A percentile compares a stretch with the other conserved stretches of the same genome.
phyloP scores from a whole-genome alignment of 2,797 vertebrate genomes.

The Chanos chanos region DNA sequence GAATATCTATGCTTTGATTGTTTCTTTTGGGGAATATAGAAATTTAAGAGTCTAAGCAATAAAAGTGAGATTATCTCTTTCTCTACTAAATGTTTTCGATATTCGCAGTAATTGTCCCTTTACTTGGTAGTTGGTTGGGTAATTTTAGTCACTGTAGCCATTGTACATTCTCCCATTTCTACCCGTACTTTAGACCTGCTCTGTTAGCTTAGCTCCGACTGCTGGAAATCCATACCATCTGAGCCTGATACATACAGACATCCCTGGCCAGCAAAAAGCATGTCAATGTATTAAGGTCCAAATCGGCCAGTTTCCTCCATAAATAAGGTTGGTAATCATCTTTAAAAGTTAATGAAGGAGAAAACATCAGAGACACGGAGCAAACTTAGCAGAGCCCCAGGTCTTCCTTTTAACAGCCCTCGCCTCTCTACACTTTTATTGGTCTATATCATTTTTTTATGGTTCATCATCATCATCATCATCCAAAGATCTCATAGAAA shows the following conservation, averaged over 20 bases:
- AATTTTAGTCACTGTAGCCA: too few species aligned
- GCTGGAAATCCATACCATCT: too few species aligned
- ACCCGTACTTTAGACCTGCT: too few species aligned
- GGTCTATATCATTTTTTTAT: slow-evolving; percentile 85
- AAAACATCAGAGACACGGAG: slow-evolving; percentile 77
- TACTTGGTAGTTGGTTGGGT: too few species aligned
- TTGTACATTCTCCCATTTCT: too few species aligned
- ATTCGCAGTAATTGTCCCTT: too few species aligned
- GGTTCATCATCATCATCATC: slow-evolving; percentile 65
- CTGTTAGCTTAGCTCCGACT: slow-evolving; percentile 27
- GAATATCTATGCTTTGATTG: too few species aligned
- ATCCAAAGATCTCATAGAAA: slow-evolving; percentile 77
- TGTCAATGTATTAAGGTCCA: slow-evolving; percentile 67
- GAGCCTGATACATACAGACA: too few species aligned
- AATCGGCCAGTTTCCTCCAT: slow-evolving; percentile 79
- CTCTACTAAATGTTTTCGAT: too few species aligned
- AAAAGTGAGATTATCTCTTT: too few species aligned
- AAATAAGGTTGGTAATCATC: slow-evolving; percentile 90
- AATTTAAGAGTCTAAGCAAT: too few species aligned
- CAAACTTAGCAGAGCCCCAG: slow-evolving; percentile 81
- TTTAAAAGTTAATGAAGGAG: slow-evolving; percentile 83
- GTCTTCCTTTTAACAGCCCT: slow-evolving; percentile 77
- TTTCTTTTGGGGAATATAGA: too few species aligned
- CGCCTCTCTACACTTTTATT: slow-evolving; percentile 82
- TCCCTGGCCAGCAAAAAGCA: slow-evolving; percentile 22